These are phyloP conservation scores for Toxostoma redivivum DNA, from an alignment of 2,113 vertebrate genomes.

Conservation along the genomic window DNA sequence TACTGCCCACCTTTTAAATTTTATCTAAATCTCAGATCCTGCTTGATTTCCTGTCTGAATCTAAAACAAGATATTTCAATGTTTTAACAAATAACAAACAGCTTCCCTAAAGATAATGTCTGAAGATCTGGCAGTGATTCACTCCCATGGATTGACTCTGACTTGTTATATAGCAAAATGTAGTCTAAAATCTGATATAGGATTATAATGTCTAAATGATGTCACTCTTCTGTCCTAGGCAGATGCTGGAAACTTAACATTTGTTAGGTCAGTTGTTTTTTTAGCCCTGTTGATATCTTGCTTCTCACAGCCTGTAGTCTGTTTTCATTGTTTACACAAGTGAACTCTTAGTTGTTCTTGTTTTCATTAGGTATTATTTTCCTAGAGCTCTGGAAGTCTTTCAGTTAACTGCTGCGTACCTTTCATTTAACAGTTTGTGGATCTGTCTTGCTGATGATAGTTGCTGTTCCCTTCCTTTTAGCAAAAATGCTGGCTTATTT, in stretches of 20 bases:
- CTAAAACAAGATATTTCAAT: background rate
- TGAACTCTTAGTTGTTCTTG: background rate
- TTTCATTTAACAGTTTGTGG: background rate
- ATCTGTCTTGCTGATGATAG: background rate
- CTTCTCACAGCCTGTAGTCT: background rate
- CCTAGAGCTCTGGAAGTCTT: background rate
- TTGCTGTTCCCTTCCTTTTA: background rate
- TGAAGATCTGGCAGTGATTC: background rate
- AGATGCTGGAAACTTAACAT: background rate
- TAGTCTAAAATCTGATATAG: background rate
- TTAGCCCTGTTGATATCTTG: background rate
- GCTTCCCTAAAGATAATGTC: background rate
- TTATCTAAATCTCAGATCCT: background rate
- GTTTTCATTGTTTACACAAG: background rate
- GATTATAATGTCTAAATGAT: background rate
- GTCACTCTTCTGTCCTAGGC: background rate
- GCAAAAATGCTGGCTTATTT: background rate
- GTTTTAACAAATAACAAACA: background rate
- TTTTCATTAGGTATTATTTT: background rate
- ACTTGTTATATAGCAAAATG: background rate
- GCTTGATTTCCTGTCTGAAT: background rate
- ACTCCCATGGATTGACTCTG: background rate
- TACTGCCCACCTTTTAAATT: background rate
- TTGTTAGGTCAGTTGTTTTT: background rate
- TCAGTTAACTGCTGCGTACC: background rate